These are phyloP conservation scores for Drosophila virilis DNA, from an alignment of 1,140 invertebrate species.

Conservation along the genomic window DNA sequence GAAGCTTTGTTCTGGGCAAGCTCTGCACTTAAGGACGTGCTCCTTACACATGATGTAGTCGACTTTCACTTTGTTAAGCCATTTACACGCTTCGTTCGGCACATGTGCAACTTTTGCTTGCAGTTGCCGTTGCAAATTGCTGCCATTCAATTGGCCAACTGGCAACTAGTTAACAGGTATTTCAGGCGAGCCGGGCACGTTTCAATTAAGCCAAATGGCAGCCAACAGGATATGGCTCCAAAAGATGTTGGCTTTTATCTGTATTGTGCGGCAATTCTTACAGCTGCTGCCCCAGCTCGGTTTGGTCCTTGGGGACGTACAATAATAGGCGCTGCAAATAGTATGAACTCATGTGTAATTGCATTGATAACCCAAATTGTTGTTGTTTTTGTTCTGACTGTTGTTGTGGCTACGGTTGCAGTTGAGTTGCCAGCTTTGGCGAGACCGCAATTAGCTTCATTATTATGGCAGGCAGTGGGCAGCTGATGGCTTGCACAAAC, in stretches of 20 bases:
- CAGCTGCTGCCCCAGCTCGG: not conserved
- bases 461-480: constrained; percentile 9
- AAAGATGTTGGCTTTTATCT: constrained; percentile 26
- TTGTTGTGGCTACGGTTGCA: constrained; percentile 1
- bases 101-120: constrained; percentile 38
- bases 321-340: constrained; percentile 14
- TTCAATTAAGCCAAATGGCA: constrained; percentile 34
- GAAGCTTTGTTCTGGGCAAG: constrained; percentile 48
- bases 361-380: constrained; percentile 59
- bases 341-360: constrained; percentile 68
- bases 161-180: constrained; percentile 17
- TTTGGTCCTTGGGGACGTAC: not conserved
- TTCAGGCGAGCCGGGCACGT: constrained; percentile 38
- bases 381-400: constrained; percentile 12
- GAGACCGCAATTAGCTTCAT: constrained; percentile 21
- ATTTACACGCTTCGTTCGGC: constrained; percentile 32
- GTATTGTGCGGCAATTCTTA: not conserved
- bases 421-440: constrained; percentile 4
- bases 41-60: constrained; percentile 2
- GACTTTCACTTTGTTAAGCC: constrained; percentile 20
- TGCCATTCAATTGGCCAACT: constrained; percentile 42
- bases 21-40: constrained; percentile 6
- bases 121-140: constrained; percentile 52
- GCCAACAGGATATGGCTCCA: constrained; percentile 5
- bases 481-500: not conserved